A percentile compares a stretch with the other conserved stretches of the same genome.
These are phyloP conservation scores for Progne subis DNA, from an alignment of 2,113 vertebrate genomes.

Conservation along the genomic window DNA sequence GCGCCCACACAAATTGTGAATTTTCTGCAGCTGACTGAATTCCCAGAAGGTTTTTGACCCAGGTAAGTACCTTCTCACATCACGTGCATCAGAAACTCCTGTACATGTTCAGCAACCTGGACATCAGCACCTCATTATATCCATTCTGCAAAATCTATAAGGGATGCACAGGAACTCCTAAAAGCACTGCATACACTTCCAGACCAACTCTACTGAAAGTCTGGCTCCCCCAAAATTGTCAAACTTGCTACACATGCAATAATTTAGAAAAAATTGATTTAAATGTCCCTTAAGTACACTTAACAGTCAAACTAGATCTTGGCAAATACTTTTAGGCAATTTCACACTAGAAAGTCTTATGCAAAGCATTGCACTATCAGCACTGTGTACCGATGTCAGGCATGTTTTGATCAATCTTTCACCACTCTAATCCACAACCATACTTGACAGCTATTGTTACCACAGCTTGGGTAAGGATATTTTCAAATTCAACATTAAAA, in stretches of 20 bases:
- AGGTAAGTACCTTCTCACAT: fast-evolving
- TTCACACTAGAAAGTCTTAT: background rate
- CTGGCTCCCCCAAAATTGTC: background rate
- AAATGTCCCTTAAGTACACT: background rate
- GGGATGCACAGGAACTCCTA: background rate
- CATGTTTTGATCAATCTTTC: background rate
- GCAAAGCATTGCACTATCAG: background rate
- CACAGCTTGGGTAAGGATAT: background rate
- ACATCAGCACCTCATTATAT: background rate
- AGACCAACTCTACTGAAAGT: background rate
- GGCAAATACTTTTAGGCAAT: background rate
- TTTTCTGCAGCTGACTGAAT: background rate
- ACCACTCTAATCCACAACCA: background rate
- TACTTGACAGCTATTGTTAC: background rate
- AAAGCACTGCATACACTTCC: background rate
- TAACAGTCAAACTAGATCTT: background rate
- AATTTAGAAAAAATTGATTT: background rate
- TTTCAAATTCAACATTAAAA: background rate
- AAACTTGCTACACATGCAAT: background rate
- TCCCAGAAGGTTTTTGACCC: background rate
- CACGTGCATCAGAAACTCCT: background rate
- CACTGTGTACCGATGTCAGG: background rate
- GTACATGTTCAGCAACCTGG: background rate
- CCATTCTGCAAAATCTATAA: background rate
- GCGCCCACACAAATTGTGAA: background rate